Evolutionary conservation across 2,888 invertebrate species (phyloP), one percentile per base, ranked within the genome.

Genomic region (Ceriagrion tenellum): DNA sequence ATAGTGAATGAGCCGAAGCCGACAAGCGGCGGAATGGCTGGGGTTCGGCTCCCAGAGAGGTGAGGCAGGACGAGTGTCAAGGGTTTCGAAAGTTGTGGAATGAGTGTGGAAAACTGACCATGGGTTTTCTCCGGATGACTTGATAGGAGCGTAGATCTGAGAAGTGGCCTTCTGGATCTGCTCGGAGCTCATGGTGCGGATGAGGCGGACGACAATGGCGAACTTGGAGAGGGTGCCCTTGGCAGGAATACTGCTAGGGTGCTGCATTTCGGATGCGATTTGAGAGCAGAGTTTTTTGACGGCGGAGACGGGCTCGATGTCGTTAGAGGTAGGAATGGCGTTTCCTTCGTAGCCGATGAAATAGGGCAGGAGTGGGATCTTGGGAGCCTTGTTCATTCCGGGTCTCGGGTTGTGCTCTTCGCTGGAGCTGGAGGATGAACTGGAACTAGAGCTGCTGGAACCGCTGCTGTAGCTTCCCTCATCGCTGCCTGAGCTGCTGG

Each of bases 161-260:
- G 97, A 97, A 95, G 97, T 97, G 23, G 97, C 97, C 96, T 98
- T 97, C 95, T 97, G 96, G 1, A 98, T 97, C 96, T 98, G 98
- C 74, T 98, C 97, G 47, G 96, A 97, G 96, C 97, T 97, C 98
- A 98, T 98, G 35, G 97, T 97, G 81, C 98, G 97, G 95, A 98
- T 96, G 23, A 98, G 96, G 16, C 97, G 97, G 20, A 97, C 97
- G 63, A 98, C 97, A 74, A 98, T 97, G 95, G 97, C 97, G 97
- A 98, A 98, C 96, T 98, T 98, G n/a, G 97, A 97, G 0, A 98
- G 97, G 95, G 98, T 97, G 95, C 98, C 97, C 93, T 97, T 96
- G 95, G 97, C 97, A 0, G 97, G 97, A 96, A 98, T 97, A 74
- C 97, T 97, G 96, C 97, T 97, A 0, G 98, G 97, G 74, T 97